Conservation (phyloP, 2,797 vertebrate genomes). For the Acropternis orthonyx region DNA sequence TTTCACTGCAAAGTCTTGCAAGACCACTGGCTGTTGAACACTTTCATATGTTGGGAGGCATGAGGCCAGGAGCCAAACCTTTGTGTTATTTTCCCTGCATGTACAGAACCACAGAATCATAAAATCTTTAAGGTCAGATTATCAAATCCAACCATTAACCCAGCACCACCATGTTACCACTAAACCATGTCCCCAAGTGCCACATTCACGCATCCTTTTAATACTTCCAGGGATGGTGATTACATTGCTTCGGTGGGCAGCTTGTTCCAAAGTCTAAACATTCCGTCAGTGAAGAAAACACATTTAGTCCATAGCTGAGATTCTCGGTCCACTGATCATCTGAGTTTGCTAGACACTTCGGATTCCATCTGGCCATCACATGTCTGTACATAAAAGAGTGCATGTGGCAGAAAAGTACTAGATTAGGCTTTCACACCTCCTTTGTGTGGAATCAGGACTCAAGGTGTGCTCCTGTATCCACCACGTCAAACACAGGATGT, state of each 20-base stretch:
- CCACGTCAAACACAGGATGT: not conserved
- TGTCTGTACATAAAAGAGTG: not conserved
- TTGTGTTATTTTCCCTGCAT: not conserved
- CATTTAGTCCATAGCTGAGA: not conserved
- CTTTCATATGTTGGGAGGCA: not conserved
- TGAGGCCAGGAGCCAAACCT: not conserved
- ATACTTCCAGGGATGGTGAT: not conserved
- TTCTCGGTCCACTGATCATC: not conserved
- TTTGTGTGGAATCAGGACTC: not conserved
- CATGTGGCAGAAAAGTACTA: not conserved
- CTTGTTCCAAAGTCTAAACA: not conserved
- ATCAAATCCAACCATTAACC: not conserved
- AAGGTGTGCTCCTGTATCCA: not conserved
- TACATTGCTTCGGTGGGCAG: not conserved
- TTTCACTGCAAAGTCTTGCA: not conserved
- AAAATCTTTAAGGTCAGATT: not conserved
- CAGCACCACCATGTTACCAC: not conserved
- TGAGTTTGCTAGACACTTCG: not conserved
- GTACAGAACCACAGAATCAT: not conserved
- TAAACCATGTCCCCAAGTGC: not conserved
- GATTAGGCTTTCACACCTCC: not conserved
- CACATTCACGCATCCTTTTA: not conserved
- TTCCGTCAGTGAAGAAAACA: not conserved
- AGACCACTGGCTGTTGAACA: not conserved
- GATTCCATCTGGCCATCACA: not conserved